Evolutionary conservation across 2,797 vertebrate species (phyloP).

Genomic region (Artibeus jamaicensis): DNA sequence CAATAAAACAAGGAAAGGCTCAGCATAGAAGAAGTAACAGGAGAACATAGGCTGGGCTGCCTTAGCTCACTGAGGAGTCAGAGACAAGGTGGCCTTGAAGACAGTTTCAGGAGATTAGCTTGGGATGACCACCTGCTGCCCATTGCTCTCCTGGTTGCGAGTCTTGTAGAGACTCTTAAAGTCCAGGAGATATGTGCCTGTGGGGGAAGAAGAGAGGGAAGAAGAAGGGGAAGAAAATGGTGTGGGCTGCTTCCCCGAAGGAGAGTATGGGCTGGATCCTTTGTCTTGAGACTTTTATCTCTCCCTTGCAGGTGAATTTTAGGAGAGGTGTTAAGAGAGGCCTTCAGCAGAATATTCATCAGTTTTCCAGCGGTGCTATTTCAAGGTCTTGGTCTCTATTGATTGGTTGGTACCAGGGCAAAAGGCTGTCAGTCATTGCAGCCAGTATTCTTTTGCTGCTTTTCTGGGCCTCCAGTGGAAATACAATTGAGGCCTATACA

Average conservation of each 20-base stretch:
- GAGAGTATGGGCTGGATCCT: background rate
- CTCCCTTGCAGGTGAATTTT: background rate
- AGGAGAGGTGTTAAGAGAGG: background rate
- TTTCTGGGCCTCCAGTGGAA: background rate
- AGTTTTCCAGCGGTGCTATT: background rate
- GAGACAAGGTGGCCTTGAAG: background rate
- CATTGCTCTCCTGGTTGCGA: background rate
- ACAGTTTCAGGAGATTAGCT: background rate
- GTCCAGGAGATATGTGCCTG: background rate
- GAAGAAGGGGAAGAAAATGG: background rate
- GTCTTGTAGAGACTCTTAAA: background rate
- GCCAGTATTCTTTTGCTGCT: background rate
- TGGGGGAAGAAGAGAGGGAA: no score
- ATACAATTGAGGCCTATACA: background rate
- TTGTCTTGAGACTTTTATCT: background rate
- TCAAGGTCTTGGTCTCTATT: background rate
- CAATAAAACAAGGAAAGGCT: background rate
- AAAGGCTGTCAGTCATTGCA: background rate
- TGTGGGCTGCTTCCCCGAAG: background rate
- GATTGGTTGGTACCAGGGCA: background rate
- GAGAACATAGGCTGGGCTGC: background rate
- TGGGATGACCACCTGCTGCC: background rate
- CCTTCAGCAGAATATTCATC: background rate
- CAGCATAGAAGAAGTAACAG: background rate
- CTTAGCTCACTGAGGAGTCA: background rate